Base-by-base conservation (phyloP, 2,797 vertebrate species). In the Enteromius fasciolatus region DNA sequence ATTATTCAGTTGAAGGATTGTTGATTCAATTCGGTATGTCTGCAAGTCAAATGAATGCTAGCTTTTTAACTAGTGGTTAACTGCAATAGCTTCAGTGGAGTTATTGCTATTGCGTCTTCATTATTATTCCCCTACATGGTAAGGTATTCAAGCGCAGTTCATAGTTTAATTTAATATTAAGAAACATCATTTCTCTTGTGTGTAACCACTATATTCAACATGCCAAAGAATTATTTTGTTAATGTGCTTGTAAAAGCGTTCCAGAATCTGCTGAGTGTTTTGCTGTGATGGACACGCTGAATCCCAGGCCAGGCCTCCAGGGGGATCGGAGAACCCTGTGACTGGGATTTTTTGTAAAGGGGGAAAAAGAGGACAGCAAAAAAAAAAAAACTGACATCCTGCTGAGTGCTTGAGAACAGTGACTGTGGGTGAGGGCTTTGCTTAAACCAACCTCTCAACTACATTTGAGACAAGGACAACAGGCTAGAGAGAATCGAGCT, bases 201-300 rank as follows among this genome's bases (percentile, higher is more conserved):
- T 54, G 31, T 7, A 74, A 36, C 46, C 12, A 74, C 18, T 15
- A 20, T 12, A 33, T 18, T 33, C 41, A 70, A 28, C 15, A 5
- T 14, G 70, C 48, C 18, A 54, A 76, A 25, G 0, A 39, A 69
- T 44, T 39, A 64, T 14, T 14, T 44, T 52, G 63, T 63, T 64
- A 61, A 63, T 18, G 52, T 73, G n/a, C 61, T 63, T 46, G 44
- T 52, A 18, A 57, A 64, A 80, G 36, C 18, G 7, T 39, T 76
- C 14, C 73, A 72, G 76, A 86, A 87, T 50, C 78, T 91, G 91
- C 91, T 93, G 92, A 94, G 86, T 80, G 76, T 77, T 89, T 81
- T 28, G 7, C 86, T 91, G 83, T 87, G 84, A 88, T 86, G 86
- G 89, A 89, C 88, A 83, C 79, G 18, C 83, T 75, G 77, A 72